Evolutionary conservation across 2,113 vertebrate species (phyloP).

Genomic region (human (Homo sapiens)): GRCh38 chr18:46732001-46732500

Average conservation of each 20-base stretch:
- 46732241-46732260: neutral
- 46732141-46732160: neutral
- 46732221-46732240: neutral
- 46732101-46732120: neutral
- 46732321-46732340: neutral
- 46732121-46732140: neutral
- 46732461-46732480: too few relatives aligned
- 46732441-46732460: neutral
- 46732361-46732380: neutral
- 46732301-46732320: neutral
- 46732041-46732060: neutral
- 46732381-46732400: neutral
- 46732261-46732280: neutral
- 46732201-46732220: neutral
- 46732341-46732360: neutral
- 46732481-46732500: neutral
- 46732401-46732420: neutral
- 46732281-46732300: neutral
- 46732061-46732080: neutral
- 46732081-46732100: neutral
- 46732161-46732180: accelerated
- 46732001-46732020: neutral
- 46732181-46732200: neutral
- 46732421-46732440: neutral
- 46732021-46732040: accelerated